Conservation (phyloP, 1,140 invertebrate genomes). For the Rhyzopertha dominica region DNA sequence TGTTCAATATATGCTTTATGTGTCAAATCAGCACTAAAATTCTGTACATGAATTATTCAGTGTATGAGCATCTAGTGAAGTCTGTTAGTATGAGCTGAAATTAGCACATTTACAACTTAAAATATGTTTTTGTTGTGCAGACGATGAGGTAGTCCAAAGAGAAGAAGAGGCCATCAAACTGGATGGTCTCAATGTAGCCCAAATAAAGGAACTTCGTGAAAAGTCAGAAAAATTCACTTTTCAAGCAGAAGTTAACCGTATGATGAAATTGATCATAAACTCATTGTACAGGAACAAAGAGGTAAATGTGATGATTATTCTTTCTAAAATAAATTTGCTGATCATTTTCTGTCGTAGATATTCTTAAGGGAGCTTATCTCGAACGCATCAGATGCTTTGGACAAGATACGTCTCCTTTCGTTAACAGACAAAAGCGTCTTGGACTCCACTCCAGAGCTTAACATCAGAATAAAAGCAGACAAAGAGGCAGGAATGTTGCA, state of each 20-base stretch:
- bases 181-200: constrained; percentile 91
- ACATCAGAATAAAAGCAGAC: constrained; percentile 93
- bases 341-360: constrained; percentile 61
- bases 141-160: constrained; percentile 72
- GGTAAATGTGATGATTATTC: constrained; percentile 45
- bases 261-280: constrained; percentile 99
- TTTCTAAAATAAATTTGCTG: constrained; percentile 8
- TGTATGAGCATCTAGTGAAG: too few species aligned
- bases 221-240: constrained; percentile 91
- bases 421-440: constrained; percentile 81
- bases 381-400: constrained; percentile 92
- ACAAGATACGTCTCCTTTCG: constrained; percentile 90
- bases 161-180: constrained; percentile 97
- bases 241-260: constrained; percentile 95
- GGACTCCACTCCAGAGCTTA: constrained; percentile 73
- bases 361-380: constrained; percentile 96
- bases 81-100: too few species aligned
- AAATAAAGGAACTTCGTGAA: constrained; percentile 87
- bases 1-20: too few species aligned
- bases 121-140: constrained; percentile 47
- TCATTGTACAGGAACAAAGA: constrained; percentile 98
- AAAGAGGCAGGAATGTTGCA: constrained; percentile 92
- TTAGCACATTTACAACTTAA: constrained; percentile 15
- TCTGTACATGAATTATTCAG: too few species aligned
- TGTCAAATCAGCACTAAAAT: too few species aligned